A percentile compares a stretch with the other conserved stretches of the same genome.
These are phyloP conservation scores for Malaclemys terrapin DNA, from an alignment of 2,113 vertebrate species.

Conservation along the genomic window DNA sequence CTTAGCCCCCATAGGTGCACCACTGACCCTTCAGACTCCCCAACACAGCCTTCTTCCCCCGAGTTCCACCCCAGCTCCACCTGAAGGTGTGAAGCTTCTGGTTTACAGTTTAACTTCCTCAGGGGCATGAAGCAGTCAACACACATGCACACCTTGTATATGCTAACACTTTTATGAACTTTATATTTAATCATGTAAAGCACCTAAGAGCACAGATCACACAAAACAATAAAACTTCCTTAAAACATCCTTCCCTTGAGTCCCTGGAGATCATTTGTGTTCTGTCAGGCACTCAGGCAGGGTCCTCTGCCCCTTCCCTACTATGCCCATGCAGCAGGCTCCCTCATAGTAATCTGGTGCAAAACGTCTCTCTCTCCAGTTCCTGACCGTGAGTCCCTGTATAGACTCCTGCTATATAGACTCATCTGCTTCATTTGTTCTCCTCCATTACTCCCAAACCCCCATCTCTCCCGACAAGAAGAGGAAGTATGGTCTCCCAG, in stretches of 20 bases:
- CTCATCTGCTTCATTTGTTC: background rate
- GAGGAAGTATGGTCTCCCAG: background rate
- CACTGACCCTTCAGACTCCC: no score
- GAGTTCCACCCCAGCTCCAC: no score
- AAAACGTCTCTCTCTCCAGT: background rate
- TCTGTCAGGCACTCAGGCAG: background rate
- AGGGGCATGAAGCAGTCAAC: background rate
- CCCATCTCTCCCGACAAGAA: background rate
- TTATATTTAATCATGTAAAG: background rate
- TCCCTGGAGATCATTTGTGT: background rate
- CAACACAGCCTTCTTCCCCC: background rate
- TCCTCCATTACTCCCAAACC: background rate
- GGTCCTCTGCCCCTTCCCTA: background rate
- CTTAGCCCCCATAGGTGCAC: background rate
- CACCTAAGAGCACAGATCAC: background rate
- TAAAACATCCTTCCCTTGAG: background rate
- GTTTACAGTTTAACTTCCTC: background rate
- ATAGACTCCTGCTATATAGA: no score
- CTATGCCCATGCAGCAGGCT: background rate
- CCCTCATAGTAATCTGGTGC: background rate
- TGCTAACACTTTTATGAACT: background rate
- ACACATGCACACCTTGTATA: background rate
- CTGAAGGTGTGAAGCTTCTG: background rate
- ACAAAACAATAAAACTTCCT: background rate
- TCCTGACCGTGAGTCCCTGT: no score